These are phyloP conservation scores for Bedellia somnulentella DNA, from an alignment of 2,888 invertebrate species.

Conservation along the genomic window DNA sequence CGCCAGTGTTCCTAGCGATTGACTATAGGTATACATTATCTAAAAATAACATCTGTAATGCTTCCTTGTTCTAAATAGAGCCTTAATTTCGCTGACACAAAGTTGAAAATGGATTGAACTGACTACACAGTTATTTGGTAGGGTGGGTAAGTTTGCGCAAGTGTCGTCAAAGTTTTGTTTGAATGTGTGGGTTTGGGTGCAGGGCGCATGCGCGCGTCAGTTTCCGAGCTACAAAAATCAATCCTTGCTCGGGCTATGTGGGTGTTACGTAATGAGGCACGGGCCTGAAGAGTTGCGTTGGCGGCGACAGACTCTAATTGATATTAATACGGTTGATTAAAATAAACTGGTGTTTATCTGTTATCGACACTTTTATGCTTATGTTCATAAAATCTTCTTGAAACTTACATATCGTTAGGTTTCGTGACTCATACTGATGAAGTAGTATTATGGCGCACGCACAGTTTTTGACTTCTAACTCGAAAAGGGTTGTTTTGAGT, in stretches of 20 bases:
- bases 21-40: conserved; percentile 31
- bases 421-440: too few relatives aligned
- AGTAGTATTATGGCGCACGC: too few relatives aligned
- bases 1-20: conserved; percentile 33
- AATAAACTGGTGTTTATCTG: conserved; percentile 8
- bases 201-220: too few relatives aligned
- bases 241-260: conserved; percentile 35
- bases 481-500: too few relatives aligned
- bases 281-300: conserved; percentile 23
- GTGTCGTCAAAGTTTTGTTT: conserved; percentile 1
- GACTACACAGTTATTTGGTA: not conserved
- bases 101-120: conserved; percentile 13
- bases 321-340: conserved; percentile 21
- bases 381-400: too few relatives aligned
- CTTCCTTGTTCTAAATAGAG: conserved; percentile 7
- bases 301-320: conserved; percentile 30
- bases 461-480: too few relatives aligned
- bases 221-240: too few relatives aligned
- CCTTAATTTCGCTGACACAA: conserved; percentile 10
- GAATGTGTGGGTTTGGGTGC: conserved; percentile 5
- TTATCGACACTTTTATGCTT: too few relatives aligned
- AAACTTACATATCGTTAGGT: too few relatives aligned
- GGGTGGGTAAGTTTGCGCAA: not conserved
- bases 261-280: conserved; percentile 51
- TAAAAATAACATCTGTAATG: conserved; percentile 38